A percentile compares a stretch with the other conserved stretches of the same genome.
These are phyloP conservation scores for Nysson spinosus DNA, from an alignment of 2,888 invertebrate species.

Conservation along the genomic window DNA sequence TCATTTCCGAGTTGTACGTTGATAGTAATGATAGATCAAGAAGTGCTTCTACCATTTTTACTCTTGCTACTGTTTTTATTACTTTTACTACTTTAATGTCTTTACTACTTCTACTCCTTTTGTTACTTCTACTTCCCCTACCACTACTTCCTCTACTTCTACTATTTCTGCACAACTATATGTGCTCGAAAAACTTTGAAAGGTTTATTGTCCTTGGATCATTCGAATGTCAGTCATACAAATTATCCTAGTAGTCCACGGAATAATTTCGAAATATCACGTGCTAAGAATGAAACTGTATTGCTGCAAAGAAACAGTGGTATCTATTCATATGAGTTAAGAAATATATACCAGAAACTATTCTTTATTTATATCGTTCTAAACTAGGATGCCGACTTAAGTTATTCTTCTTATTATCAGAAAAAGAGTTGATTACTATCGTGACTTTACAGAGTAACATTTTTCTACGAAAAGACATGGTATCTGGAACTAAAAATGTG, in stretches of 20 bases:
- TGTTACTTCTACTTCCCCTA: too few species aligned
- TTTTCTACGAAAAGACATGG: constrained; percentile 2
- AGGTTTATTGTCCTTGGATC: constrained; percentile 18
- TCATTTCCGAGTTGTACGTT: too few species aligned
- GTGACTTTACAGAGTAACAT: constrained; percentile 6
- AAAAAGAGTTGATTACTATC: too few species aligned
- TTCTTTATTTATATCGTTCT: constrained; percentile 18
- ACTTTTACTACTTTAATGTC: too few species aligned
- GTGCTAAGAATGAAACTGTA: constrained; percentile 4
- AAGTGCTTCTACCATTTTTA: constrained; percentile 52
- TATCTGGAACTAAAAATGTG: constrained; percentile 1
- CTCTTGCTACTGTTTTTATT: constrained; percentile 3
- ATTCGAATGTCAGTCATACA: constrained; percentile 10
- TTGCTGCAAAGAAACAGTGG: background rate
- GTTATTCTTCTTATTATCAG: too few species aligned
- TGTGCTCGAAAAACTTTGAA: too few species aligned
- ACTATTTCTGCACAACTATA: too few species aligned
- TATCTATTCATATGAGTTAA: too few species aligned
- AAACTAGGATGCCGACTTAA: too few species aligned
- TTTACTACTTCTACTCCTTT: too few species aligned
- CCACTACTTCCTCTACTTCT: too few species aligned
- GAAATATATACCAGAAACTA: too few species aligned
- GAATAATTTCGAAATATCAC: constrained; percentile 1
- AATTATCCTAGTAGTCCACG: constrained; percentile 9
- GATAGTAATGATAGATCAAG: constrained; percentile 40